A percentile compares a stretch with the other conserved stretches of the same genome.
Evolutionary conservation across 2,888 invertebrate species (phyloP).

Genomic region (Diarsia brunnea): DNA sequence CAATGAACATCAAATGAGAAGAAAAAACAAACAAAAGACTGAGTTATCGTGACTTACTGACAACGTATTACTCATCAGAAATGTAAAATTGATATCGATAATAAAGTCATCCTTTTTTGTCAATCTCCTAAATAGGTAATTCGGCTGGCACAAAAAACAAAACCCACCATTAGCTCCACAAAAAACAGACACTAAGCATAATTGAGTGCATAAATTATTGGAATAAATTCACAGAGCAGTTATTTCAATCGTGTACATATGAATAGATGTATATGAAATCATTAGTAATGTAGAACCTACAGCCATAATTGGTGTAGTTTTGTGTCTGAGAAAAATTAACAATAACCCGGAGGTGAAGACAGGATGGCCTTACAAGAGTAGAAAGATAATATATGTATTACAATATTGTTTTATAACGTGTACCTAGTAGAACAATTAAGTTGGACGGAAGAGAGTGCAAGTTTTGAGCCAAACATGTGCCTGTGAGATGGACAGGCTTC

Average conservation of each 20-base stretch:
- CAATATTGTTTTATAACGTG: constrained; percentile 22
- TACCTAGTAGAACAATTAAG: constrained; percentile 5
- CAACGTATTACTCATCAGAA: constrained; percentile 7
- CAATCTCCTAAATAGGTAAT: constrained; percentile 28
- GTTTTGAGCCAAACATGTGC: not conserved
- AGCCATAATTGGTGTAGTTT: constrained; percentile 64
- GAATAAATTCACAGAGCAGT: constrained; percentile 37
- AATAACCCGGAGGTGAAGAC: constrained; percentile 75
- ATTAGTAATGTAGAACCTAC: constrained; percentile 57
- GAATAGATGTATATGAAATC: constrained; percentile 59
- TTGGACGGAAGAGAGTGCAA: not conserved
- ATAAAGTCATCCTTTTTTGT: constrained; percentile 43
- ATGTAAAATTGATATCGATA: constrained; percentile 3
- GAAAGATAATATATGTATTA: constrained; percentile 31
- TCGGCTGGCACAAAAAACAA: constrained; percentile 36
- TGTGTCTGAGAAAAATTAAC: constrained; percentile 71
- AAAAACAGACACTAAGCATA: constrained; percentile 9
- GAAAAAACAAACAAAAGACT: not conserved
- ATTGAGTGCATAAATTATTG: constrained; percentile 48
- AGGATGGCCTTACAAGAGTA: constrained; percentile 66
- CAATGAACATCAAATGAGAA: not conserved
- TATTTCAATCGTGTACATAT: constrained; percentile 56
- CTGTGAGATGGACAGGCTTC: not conserved
- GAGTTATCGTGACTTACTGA: not conserved
- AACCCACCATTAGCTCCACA: constrained; percentile 15